These are phyloP conservation scores for Eleutherodactylus coqui DNA, from an alignment of 2,797 vertebrate species.

Conservation along the genomic window DNA sequence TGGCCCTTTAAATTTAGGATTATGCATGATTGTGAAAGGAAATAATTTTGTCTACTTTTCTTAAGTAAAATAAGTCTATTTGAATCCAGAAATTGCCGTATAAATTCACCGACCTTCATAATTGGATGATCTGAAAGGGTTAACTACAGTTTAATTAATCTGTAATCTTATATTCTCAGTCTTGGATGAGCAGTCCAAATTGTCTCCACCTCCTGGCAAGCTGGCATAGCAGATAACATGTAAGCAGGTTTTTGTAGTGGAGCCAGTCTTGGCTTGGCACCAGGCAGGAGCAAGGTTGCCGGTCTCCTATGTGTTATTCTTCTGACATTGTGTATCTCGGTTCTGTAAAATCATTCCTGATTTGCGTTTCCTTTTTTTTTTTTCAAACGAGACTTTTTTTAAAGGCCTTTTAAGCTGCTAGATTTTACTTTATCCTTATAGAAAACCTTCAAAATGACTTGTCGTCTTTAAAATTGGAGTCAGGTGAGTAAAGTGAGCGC, in stretches of 20 bases:
- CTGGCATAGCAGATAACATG: not conserved
- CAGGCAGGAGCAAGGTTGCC: not conserved
- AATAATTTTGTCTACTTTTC: too few species aligned
- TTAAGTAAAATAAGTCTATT: too few species aligned
- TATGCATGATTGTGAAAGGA: too few species aligned
- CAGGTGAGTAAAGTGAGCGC: constrained; percentile 14
- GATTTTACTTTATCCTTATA: constrained; percentile 14
- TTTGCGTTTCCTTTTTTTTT: not conserved
- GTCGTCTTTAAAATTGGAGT: constrained; percentile 10
- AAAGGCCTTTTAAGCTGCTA: constrained; percentile 7
- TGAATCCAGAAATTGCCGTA: too few species aligned
- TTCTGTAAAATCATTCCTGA: not conserved
- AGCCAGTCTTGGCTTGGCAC: not conserved
- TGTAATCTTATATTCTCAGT: not conserved
- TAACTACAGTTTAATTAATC: not conserved
- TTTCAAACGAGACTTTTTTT: not conserved
- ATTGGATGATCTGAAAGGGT: not conserved
- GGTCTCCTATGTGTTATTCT: not conserved
- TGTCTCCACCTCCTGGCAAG: not conserved
- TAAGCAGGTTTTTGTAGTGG: not conserved
- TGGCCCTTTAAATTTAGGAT: too few species aligned
- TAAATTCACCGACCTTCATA: not conserved
- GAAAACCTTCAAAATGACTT: constrained; percentile 20
- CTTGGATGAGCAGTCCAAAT: not conserved
- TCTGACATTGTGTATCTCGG: not conserved